phyloP scores from a whole-genome alignment of 2,888 invertebrate species.

The Caenorhabditis panamensis region DNA sequence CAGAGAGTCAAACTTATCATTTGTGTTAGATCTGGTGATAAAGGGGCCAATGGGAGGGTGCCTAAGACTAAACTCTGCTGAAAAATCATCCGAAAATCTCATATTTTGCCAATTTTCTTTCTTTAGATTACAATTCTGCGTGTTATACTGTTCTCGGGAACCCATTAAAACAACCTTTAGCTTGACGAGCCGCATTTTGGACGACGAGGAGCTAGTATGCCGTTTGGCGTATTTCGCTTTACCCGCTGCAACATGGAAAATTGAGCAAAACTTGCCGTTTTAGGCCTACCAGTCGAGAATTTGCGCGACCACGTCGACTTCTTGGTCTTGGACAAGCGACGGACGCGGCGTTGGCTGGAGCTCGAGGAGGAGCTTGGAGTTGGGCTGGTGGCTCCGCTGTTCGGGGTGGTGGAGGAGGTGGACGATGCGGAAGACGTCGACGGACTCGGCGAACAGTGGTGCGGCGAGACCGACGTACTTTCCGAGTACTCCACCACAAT shows the following conservation, averaged over 20 bases:
- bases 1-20: conserved; percentile 14
- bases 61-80: too few relatives aligned
- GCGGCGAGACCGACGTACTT: background rate
- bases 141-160: background rate
- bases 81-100: too few relatives aligned
- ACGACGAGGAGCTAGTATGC: conserved; percentile 34
- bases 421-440: conserved; percentile 50
- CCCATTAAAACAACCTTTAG: conserved; percentile 49
- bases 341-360: conserved; percentile 18
- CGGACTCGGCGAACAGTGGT: conserved; percentile 50
- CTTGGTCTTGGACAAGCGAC: conserved; percentile 34
- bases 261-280: conserved; percentile 22
- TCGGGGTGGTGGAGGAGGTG: conserved; percentile 16
- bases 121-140: too few relatives aligned
- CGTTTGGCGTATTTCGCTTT: conserved; percentile 50
- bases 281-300: conserved; percentile 28
- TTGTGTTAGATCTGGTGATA: background rate
- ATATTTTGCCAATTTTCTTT: too few relatives aligned
- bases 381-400: conserved; percentile 28
- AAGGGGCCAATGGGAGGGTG: background rate
- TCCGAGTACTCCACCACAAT: conserved; percentile 56
- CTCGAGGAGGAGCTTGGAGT: background rate
- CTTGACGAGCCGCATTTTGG: conserved; percentile 53
- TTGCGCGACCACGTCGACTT: conserved; percentile 42
- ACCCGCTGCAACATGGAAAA: conserved; percentile 43